Percentiles rank a stretch among this genome's conserved stretches.
Conservation (phyloP, 2,888 invertebrate genomes). For the Epistrophella euchroma region DNA sequence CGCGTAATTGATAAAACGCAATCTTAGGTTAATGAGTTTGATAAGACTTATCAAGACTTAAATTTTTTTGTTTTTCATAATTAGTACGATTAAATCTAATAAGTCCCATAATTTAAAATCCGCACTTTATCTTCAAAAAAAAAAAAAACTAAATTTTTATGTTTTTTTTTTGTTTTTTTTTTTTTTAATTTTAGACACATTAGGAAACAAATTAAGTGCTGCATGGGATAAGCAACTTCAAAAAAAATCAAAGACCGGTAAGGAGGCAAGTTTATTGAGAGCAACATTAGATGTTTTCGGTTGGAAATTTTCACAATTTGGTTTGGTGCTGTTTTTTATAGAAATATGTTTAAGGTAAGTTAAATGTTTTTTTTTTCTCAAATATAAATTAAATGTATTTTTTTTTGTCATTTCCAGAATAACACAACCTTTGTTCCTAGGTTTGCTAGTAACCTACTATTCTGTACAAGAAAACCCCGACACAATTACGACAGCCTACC, state of each 20-base stretch:
- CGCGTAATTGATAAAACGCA: background rate
- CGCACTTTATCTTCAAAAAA: conserved; percentile 1
- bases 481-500: conserved; percentile 86
- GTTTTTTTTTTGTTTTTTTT: background rate
- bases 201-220: conserved; percentile 86
- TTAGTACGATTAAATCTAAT: conserved; percentile 24
- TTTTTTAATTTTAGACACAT: conserved; percentile 79
- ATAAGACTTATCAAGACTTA: conserved; percentile 4
- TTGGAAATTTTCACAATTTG: conserved; percentile 85
- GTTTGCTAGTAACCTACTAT: conserved; percentile 87
- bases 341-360: conserved; percentile 86
- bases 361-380: background rate
- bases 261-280: conserved; percentile 83
- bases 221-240: conserved; percentile 86
- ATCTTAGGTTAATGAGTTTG: conserved; percentile 24
- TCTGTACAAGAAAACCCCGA: conserved; percentile 76
- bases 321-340: conserved; percentile 86
- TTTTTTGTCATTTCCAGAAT: conserved; percentile 83
- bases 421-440: conserved; percentile 87
- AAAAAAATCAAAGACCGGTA: conserved; percentile 80
- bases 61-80: background rate
- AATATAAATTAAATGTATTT: background rate
- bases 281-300: conserved; percentile 87
- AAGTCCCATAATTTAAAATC: background rate
- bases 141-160: too few relatives aligned